phyloP scores from a whole-genome alignment of 2,113 vertebrate genomes.

The Chloroceryle aenea region DNA sequence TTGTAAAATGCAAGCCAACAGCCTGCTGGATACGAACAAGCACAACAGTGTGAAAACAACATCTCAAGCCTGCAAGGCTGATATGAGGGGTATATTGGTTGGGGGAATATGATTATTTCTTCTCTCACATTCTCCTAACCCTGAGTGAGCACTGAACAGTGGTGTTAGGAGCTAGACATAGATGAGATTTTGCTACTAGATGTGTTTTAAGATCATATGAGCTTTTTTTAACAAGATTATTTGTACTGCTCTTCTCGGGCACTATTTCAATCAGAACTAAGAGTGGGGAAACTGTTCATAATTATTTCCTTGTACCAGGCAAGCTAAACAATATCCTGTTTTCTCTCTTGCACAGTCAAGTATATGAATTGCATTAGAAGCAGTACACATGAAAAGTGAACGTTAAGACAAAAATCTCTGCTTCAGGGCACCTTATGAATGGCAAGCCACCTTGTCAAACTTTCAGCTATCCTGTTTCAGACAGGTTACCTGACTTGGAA shows the following conservation, averaged over 20 bases:
- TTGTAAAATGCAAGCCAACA: conserved; percentile 24
- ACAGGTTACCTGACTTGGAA: background rate
- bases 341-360: background rate
- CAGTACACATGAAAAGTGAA: background rate
- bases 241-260: background rate
- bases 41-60: conserved; percentile 21
- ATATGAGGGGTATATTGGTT: background rate
- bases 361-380: background rate
- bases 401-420: background rate
- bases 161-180: background rate
- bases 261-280: background rate
- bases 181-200: background rate
- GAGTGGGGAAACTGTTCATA: background rate
- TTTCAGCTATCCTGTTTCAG: background rate
- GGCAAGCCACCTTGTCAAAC: background rate
- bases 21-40: background rate
- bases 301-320: background rate
- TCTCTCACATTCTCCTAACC: conserved; percentile 5
- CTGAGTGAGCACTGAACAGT: background rate
- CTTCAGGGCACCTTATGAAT: background rate
- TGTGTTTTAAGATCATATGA: background rate
- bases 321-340: background rate
- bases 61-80: background rate
- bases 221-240: background rate
- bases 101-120: conserved; percentile 9